Conservation (phyloP, 2,888 invertebrate species). For the Cryptocephalus moraei region DNA sequence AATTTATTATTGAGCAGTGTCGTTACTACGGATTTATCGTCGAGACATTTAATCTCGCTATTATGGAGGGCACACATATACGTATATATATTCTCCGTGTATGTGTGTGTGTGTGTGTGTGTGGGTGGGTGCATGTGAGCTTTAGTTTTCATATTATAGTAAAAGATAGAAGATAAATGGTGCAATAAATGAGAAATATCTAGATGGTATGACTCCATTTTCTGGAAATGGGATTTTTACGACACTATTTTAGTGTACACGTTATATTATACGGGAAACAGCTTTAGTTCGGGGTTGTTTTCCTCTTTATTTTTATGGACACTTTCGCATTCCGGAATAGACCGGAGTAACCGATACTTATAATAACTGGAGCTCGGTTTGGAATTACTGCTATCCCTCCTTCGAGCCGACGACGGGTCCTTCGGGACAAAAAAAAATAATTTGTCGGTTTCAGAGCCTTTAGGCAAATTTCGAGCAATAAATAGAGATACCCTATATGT, state of each 20-base stretch:
- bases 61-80: conserved; percentile 6
- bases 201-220: conserved; percentile 26
- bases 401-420: no score
- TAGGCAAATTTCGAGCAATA: no score
- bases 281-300: conserved; percentile 18
- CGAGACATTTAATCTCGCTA: conserved; percentile 11
- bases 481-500: no score
- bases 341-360: conserved; percentile 1
- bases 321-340: conserved; percentile 3
- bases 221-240: conserved; percentile 26
- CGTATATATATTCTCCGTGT: no score
- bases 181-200: conserved; percentile 26
- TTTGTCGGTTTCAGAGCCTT: no score
- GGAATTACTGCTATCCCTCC: no score
- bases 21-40: conserved; percentile 8
- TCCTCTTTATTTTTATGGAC: conserved; percentile 7
- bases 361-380: no score
- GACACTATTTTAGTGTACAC: conserved; percentile 21
- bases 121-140: conserved; percentile 10
- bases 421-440: no score
- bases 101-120: conserved; percentile 4
- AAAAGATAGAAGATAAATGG: conserved; percentile 24
- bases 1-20: background rate
- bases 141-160: conserved; percentile 21
- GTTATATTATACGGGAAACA: conserved; percentile 23